These are phyloP conservation scores for Callyntrura sp. DNA, from an alignment of 2,888 invertebrate genomes.

Conservation along the genomic window DNA sequence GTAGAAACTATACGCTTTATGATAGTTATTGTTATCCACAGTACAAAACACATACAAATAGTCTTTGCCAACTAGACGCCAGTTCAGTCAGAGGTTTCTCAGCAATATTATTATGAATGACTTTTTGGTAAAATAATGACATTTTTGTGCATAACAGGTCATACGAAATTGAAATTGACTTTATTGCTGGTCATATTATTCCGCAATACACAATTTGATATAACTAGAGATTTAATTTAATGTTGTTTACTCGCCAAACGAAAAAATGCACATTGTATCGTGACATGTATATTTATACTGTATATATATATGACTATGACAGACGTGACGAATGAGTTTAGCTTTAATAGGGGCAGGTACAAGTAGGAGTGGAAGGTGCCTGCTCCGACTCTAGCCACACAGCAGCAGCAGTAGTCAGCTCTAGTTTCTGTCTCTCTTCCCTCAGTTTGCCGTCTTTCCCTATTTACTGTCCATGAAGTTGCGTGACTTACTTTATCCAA, in stretches of 20 bases:
- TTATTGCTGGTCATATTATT: conserved; percentile 14
- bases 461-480: conserved; percentile 80
- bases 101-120: conserved; percentile 24
- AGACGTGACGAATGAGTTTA: conserved; percentile 82
- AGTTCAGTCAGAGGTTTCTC: background rate
- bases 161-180: conserved; percentile 62
- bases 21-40: background rate
- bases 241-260: conserved; percentile 1
- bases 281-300: conserved; percentile 1
- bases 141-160: conserved; percentile 45
- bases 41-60: background rate
- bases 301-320: conserved; percentile 18
- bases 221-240: background rate
- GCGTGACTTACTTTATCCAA: conserved; percentile 83
- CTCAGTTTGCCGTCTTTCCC: background rate
- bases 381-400: no score
- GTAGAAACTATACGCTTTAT: no score
- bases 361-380: conserved; percentile 76
- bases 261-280: conserved; percentile 10
- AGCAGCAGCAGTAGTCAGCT: conserved; percentile 64
- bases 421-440: conserved; percentile 11
- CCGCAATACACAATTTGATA: background rate
- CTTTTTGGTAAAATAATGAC: conserved; percentile 30
- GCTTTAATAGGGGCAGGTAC: conserved; percentile 75
- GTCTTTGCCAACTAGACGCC: background rate